phyloP scores from a whole-genome alignment of 2,888 invertebrate genomes.

The Clostera curtula region DNA sequence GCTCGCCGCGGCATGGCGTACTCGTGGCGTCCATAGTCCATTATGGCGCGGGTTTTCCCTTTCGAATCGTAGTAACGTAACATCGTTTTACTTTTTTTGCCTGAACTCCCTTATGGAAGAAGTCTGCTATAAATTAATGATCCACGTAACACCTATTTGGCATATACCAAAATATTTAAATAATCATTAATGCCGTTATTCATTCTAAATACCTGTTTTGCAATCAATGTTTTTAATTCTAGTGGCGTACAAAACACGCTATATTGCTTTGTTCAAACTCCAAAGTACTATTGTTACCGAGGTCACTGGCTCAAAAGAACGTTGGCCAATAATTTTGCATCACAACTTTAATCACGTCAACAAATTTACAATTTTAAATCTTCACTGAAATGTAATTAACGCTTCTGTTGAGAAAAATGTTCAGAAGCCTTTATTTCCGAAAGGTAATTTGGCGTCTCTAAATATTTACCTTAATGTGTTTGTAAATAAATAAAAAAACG shows the following conservation, averaged over 20 bases:
- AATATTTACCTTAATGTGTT: too few species aligned
- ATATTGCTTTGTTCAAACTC: constrained; percentile 50
- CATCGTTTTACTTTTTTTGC: too few species aligned
- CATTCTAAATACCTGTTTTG: constrained; percentile 15
- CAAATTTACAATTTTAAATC: constrained; percentile 15
- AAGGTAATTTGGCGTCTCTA: constrained; percentile 5
- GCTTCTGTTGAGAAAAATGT: constrained; percentile 3
- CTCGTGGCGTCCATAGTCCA: constrained; percentile 66
- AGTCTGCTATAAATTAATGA: too few species aligned
- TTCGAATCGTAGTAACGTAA: constrained; percentile 19
- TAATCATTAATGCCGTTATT: constrained; percentile 20
- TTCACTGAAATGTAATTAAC: constrained; percentile 2
- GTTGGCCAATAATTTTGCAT: constrained; percentile 53
- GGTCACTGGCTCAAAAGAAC: constrained; percentile 57
- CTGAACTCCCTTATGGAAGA: too few species aligned
- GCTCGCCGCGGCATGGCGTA: constrained; percentile 40
- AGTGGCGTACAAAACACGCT: constrained; percentile 21
- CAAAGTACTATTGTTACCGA: constrained; percentile 56
- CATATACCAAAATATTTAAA: too few species aligned
- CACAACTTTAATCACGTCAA: constrained; percentile 35
- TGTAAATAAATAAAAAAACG: background rate
- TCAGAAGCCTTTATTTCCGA: constrained; percentile 6
- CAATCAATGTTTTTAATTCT: constrained; percentile 32
- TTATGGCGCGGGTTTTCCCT: constrained; percentile 58
- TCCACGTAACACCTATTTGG: too few species aligned